These are phyloP conservation scores for Gopherus evgoodei DNA, from an alignment of 2,113 vertebrate species.

Conservation along the genomic window DNA sequence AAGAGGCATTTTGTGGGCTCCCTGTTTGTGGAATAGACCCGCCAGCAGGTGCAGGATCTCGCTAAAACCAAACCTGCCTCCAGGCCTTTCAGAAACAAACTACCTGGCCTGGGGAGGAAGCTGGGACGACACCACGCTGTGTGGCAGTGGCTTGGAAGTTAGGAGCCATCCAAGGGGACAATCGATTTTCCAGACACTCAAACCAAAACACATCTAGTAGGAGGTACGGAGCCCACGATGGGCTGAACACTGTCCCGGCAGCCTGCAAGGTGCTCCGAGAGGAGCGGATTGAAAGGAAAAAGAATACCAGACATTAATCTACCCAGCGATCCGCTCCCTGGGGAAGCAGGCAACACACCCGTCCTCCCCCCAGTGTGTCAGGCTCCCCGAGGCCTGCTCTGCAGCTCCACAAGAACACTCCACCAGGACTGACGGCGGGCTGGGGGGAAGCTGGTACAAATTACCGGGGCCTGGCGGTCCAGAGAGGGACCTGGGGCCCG, in stretches of 20 bases:
- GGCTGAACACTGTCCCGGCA: background rate
- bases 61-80: background rate
- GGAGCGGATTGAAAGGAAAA: accelerated
- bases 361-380: accelerated
- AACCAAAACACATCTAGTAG: background rate
- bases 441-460: no score
- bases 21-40: no score
- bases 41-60: background rate
- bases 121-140: background rate
- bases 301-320: background rate
- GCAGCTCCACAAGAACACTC: accelerated
- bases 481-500: no score
- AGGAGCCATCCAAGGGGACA: background rate
- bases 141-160: background rate
- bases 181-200: background rate
- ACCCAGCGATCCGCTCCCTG: background rate
- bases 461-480: no score
- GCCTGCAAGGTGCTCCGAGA: background rate
- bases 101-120: background rate
- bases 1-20: no score
- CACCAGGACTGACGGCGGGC: accelerated
- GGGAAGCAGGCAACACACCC: background rate
- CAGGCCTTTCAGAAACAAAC: background rate
- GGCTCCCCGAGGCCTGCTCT: background rate
- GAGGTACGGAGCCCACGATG: accelerated